A percentile compares a stretch with the other conserved stretches of the same genome.
Conservation (phyloP, 2,888 invertebrate species). For the Xanthorhoe designata region DNA sequence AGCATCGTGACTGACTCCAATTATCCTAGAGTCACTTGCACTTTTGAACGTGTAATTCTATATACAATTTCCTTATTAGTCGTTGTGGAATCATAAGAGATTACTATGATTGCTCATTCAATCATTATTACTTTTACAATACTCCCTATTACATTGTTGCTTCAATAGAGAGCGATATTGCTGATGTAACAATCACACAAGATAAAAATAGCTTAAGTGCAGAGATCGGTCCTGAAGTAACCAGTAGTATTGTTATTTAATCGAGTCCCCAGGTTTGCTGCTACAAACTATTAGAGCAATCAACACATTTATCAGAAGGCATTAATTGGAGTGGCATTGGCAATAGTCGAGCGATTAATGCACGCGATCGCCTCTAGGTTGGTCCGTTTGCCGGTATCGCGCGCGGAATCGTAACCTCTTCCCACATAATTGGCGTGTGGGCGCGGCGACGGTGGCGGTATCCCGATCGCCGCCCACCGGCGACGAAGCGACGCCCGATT, state of each 20-base stretch:
- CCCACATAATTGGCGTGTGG: conserved; percentile 85
- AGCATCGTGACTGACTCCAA: conserved; percentile 59
- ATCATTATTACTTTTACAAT: conserved; percentile 16
- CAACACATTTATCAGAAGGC: conserved; percentile 56
- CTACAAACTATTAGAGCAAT: conserved; percentile 50
- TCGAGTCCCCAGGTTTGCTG: conserved; percentile 23
- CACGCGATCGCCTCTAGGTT: conserved; percentile 66
- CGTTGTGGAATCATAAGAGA: conserved; percentile 31
- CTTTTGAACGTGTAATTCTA: conserved; percentile 47
- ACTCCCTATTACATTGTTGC: conserved; percentile 4
- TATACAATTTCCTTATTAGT: conserved; percentile 44
- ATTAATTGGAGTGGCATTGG: conserved; percentile 73
- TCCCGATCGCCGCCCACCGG: conserved; percentile 82
- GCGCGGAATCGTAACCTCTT: conserved; percentile 80
- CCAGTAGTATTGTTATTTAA: conserved; percentile 34
- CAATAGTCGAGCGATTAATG: conserved; percentile 76
- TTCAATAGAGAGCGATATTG: conserved; percentile 5
- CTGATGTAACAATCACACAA: conserved; percentile 6
- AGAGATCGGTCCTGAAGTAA: conserved; percentile 24
- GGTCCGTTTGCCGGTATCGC: conserved; percentile 73
- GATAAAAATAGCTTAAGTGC: conserved; percentile 18
- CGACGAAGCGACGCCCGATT: conserved; percentile 78
- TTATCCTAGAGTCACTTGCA: conserved; percentile 60
- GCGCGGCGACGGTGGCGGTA: conserved; percentile 75
- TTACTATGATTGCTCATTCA: conserved; percentile 27